phyloP scores from a whole-genome alignment of 2,888 invertebrate species.

The Phyllotreta striolata region DNA sequence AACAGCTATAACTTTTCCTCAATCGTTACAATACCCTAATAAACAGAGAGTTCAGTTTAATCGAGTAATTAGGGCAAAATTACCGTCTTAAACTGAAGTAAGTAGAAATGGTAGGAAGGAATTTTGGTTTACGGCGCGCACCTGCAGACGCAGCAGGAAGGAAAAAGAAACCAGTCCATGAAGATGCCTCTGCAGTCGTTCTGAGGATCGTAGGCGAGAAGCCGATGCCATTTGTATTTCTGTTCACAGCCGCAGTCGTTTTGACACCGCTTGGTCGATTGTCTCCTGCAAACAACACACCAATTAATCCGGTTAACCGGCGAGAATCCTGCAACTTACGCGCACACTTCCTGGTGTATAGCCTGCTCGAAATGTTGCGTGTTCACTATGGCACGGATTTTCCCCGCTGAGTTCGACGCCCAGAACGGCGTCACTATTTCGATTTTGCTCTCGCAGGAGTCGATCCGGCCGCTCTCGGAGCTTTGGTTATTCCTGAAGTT shows the following conservation, averaged over 20 bases:
- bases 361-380: slow-evolving; percentile 95
- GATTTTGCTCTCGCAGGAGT: slow-evolving; percentile 90
- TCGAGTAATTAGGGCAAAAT: not conserved
- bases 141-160: slow-evolving; percentile 90
- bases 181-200: slow-evolving; percentile 94
- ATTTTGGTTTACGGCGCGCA: slow-evolving; percentile 57
- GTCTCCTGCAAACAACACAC: slow-evolving; percentile 72
- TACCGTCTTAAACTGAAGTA: not conserved
- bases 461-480: slow-evolving; percentile 69
- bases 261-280: slow-evolving; percentile 80
- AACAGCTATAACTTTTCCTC: too few species aligned
- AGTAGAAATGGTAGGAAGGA: not conserved
- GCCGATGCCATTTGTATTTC: slow-evolving; percentile 86
- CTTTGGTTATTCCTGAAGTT: slow-evolving; percentile 63
- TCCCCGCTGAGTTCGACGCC: slow-evolving; percentile 92
- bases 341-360: slow-evolving; percentile 93
- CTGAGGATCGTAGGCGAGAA: slow-evolving; percentile 89
- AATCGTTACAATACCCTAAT: too few species aligned
- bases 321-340: slow-evolving; percentile 67
- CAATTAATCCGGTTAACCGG: slow-evolving; percentile 29
- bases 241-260: slow-evolving; percentile 91
- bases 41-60: too few species aligned
- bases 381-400: slow-evolving; percentile 90
- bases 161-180: slow-evolving; percentile 94
- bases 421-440: slow-evolving; percentile 94